Evolutionary conservation across 2,113 vertebrate species (phyloP).

Genomic region (Albula goreensis): DNA sequence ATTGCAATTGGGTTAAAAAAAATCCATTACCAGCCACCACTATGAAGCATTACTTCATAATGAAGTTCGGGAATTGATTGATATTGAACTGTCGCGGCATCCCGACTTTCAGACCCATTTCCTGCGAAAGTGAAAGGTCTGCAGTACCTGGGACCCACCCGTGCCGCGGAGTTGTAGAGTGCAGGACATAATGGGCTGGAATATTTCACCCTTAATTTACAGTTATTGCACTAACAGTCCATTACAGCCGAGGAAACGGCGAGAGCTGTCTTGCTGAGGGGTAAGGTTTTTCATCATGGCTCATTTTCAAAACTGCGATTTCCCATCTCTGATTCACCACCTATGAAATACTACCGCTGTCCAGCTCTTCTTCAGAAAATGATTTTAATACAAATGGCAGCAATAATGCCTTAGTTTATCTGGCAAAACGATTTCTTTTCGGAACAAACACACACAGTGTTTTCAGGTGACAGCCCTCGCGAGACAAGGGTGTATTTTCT

Average conservation of each 20-base stretch:
- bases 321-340: neutral
- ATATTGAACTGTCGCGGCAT: neutral
- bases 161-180: neutral
- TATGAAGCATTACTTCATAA: neutral
- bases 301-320: neutral
- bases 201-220: constrained; percentile 9
- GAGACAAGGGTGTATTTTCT: neutral
- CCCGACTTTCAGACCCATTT: neutral
- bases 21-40: neutral
- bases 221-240: constrained; percentile 12
- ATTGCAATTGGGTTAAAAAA: neutral
- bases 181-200: neutral
- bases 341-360: neutral
- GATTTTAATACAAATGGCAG: neutral
- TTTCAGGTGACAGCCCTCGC: neutral
- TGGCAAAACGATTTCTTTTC: neutral
- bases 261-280: constrained; percentile 6
- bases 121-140: constrained; percentile 1
- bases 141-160: neutral
- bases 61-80: neutral
- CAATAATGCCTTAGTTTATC: neutral
- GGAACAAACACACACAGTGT: neutral
- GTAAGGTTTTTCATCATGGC: neutral
- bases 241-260: neutral
- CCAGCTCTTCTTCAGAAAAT: neutral